Evolutionary conservation across 2,888 invertebrate species (phyloP), one percentile per base, ranked within the genome.

Genomic region (Bruchidius siliquastri): DNA sequence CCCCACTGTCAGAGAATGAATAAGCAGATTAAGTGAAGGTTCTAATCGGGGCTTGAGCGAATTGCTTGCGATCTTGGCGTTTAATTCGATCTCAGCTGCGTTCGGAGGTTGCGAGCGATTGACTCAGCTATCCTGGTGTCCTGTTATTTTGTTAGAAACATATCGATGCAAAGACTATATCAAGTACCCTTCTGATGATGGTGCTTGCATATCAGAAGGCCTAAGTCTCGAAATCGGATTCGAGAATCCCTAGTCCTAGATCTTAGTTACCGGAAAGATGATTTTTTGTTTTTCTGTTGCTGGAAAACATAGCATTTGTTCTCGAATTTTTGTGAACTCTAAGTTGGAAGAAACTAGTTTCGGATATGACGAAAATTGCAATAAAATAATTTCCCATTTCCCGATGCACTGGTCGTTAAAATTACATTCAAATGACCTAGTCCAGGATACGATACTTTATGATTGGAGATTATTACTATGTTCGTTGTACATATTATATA

Each of bases 1-100:
- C 68, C 68, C 8, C 83, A 81, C 70, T 83, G 84, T 76, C 83
- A 82, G 75, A 74, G 75, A 21, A 72, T 76, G 30, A 80, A 80
- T 78, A 83, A 82, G 76, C 76, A 82, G 69, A 76, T 83, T n/a
- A 78, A 79, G 77, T 79, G 77, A 68, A 22, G 49, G 49, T 49
- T 49, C 49, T 49, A 49, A 49, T 49, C 49, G 49, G 49, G 49
- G 49, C 49, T 49, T 13, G 49, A 49, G 49, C 49, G 49, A 49
- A 49, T 49, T 13, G 49, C 49, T 49, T 49, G 49, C 49, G 18
- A 49, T 49, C 49, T 49, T 13, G 18, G 18, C 49, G 49, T 18
- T 49, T 49, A 8, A 13, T 49, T 4, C 6, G 49, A 49, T 49
- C 49, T 49, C 49, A 49, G 49, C 18, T 26, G 26, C 26, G 26